These are phyloP conservation scores for Acrocephalus kingi DNA, from an alignment of 2,113 vertebrate species.

Conservation along the genomic window DNA sequence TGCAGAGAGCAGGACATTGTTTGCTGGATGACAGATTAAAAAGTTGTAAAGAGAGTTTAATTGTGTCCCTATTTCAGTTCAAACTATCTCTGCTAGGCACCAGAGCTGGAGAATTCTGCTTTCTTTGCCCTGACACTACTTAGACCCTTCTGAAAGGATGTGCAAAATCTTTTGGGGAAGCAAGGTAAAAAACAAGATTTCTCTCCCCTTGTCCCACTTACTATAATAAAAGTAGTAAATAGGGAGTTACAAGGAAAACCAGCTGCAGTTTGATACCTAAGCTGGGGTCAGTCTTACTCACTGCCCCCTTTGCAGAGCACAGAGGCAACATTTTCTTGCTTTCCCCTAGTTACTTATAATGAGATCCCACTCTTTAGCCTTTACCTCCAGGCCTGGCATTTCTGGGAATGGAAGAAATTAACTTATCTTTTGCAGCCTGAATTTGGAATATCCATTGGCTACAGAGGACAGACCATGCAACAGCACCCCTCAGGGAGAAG, in stretches of 20 bases:
- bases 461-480: not conserved
- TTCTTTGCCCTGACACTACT: not conserved
- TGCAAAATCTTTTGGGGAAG: not conserved
- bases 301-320: not conserved
- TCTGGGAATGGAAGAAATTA: not conserved
- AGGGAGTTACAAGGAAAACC: not conserved
- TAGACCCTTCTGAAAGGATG: not conserved
- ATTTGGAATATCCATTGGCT: not conserved
- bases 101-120: not conserved
- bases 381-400: not conserved
- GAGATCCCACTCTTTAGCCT: not conserved
- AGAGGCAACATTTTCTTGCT: not conserved
- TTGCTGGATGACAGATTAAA: not conserved
- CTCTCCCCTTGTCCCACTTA: not conserved
- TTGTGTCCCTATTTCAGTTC: not conserved
- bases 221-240: not conserved
- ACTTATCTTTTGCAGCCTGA: not conserved
- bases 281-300: not conserved
- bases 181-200: not conserved
- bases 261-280: not conserved
- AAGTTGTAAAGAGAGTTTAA: not conserved
- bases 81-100: not conserved
- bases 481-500: not conserved
- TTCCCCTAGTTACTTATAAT: not conserved
- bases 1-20: not conserved